Base-by-base conservation (phyloP, 37 sponge, comb jelly and placozoan genomes). In the Amphimedon queenslandica region DNA sequence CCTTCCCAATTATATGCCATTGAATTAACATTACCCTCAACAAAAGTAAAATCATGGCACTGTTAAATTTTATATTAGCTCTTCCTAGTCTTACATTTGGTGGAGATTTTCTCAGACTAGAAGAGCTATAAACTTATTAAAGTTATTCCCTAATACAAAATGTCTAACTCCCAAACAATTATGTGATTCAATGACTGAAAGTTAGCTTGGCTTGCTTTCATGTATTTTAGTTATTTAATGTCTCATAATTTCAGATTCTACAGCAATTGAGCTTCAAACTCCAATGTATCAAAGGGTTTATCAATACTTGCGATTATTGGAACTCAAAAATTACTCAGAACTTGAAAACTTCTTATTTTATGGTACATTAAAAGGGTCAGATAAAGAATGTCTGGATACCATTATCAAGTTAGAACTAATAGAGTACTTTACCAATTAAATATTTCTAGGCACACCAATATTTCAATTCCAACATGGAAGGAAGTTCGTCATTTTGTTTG, bases 401-500 rank as follows among this genome's bases (percentile, higher is more conserved):
- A 47, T 47, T 13, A 47, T 47, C 13, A 47, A 13, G 53, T 47
- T 8, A 18, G 53, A 18, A 18, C 13, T 13, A 18, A n/a, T n/a
- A n/a, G n/a, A n/a, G n/a, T n/a, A n/a, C n/a, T n/a, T n/a, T n/a
- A n/a, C n/a, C n/a, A n/a, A n/a, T n/a, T n/a, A n/a, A n/a, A n/a
- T n/a, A n/a, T n/a, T n/a, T n/a, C 5, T 25, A 60, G 61, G 5
- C 28, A 60, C 21, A n/a, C 24, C 21, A 25, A 25, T 25, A 25
- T 60, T 11, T 6, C 5, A 60, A n/a, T n/a, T 60, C 61, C 61
- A 6, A 84, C 94, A 31, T 97, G 98, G 98, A 51, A 75, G n/a
- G 91, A 87, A 68, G 55, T 97, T 10, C 37, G 69, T 23, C 83
- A 97, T 65, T 97, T 93, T 76, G 81, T 97, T 25, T 77, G 29